Evolutionary conservation across 30 jellyfish, hydroid and myxozoan genomes (phyloP).

Genomic region (Aurelia aurita complex sp. Pacific): DNA sequence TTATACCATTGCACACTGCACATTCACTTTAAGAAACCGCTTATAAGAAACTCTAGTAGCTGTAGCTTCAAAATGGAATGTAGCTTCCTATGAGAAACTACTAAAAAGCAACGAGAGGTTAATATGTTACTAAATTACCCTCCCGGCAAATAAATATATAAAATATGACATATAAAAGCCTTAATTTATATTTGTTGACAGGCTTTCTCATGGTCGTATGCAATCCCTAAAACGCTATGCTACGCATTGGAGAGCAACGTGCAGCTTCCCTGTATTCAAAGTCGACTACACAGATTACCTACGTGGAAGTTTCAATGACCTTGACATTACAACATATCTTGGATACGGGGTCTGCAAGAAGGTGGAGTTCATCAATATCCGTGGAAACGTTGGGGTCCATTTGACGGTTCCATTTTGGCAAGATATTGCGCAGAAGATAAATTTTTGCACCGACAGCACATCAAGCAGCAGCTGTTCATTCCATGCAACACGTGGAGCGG

Average conservation of each 20-base stretch:
- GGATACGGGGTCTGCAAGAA: slow-evolving; percentile 16
- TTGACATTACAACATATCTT: neutral
- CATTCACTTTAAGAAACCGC: too few species aligned
- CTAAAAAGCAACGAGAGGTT: too few species aligned
- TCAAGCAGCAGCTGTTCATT: neutral
- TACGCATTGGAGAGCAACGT: slow-evolving; percentile 37
- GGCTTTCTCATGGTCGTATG: neutral
- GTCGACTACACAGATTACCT: slow-evolving; percentile 8
- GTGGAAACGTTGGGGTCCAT: slow-evolving; percentile 18
- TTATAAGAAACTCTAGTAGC: too few species aligned
- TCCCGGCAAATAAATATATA: too few species aligned
- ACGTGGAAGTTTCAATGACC: neutral
- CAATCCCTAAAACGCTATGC: neutral
- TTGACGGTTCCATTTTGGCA: slow-evolving; percentile 32
- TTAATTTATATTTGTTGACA: too few species aligned
- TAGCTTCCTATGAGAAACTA: too few species aligned
- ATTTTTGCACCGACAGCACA: slow-evolving; percentile 12
- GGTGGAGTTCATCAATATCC: slow-evolving; percentile 14
- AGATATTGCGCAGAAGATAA: neutral
- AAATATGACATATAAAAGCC: too few species aligned
- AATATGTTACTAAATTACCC: too few species aligned
- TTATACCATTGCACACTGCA: too few species aligned
- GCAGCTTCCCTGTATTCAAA: neutral
- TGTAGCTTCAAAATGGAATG: too few species aligned
- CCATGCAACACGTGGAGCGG: neutral